Conservation (phyloP, 1,140 invertebrate species). For the Drosophila persimilis region DNA sequence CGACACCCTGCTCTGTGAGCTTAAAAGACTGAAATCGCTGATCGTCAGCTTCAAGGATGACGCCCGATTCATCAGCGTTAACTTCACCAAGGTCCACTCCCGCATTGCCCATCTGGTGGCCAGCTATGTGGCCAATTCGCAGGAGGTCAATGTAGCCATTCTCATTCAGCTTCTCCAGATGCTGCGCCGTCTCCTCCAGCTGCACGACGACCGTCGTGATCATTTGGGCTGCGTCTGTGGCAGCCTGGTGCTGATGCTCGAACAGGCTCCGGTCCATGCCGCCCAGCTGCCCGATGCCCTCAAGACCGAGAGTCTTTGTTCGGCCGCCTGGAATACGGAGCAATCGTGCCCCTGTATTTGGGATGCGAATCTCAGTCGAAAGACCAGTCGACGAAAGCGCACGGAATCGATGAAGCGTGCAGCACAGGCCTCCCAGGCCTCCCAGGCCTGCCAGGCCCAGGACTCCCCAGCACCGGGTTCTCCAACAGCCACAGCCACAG, state of each 20-base stretch:
- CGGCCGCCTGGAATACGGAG: conserved; percentile 84
- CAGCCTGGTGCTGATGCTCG: conserved; percentile 51
- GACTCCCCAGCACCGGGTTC: conserved; percentile 1
- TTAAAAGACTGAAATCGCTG: conserved; percentile 87
- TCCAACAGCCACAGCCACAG: conserved; percentile 1
- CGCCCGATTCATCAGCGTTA: conserved; percentile 85
- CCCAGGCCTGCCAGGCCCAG: conserved; percentile 9
- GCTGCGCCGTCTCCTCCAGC: conserved; percentile 41
- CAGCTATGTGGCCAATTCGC: conserved; percentile 82
- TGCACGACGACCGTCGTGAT: conserved; percentile 55
- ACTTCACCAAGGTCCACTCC: conserved; percentile 87
- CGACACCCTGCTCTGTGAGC: conserved; percentile 85
- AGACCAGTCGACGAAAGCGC: conserved; percentile 77
- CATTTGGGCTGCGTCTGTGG: conserved; percentile 69
- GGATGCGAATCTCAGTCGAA: conserved; percentile 79
- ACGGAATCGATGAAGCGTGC: conserved; percentile 58
- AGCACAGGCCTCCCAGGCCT: conserved; percentile 5
- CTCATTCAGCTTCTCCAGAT: conserved; percentile 55
- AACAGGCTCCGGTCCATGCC: conserved; percentile 20
- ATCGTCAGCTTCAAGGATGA: conserved; percentile 87
- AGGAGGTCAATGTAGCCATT: conserved; percentile 47
- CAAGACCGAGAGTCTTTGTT: conserved; percentile 84
- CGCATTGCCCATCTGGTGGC: conserved; percentile 86
- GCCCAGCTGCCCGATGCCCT: conserved; percentile 64
- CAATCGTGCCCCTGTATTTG: conserved; percentile 83